A percentile compares a stretch with the other conserved stretches of the same genome.
Evolutionary conservation across 2,113 vertebrate species (phyloP).

Genomic region (Chloebia gouldiae): DNA sequence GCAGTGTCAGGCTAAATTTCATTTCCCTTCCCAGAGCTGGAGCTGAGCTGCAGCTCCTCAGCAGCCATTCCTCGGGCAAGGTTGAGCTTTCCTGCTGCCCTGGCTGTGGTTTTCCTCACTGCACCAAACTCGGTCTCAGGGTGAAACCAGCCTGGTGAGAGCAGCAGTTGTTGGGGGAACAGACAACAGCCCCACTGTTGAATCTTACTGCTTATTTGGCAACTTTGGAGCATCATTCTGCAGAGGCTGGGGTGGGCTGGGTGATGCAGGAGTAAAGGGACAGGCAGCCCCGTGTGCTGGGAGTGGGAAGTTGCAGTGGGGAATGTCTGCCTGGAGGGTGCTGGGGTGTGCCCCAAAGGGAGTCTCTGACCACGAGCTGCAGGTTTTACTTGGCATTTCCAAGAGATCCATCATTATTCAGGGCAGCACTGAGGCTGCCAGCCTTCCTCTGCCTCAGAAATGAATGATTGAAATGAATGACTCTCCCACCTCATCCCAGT

Average conservation of each 20-base stretch:
- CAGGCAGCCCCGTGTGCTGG: neutral
- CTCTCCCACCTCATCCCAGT: neutral
- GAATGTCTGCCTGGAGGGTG: neutral
- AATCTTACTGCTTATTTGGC: neutral
- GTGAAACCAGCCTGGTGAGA: neutral
- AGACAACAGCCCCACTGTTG: neutral
- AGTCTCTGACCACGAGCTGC: neutral
- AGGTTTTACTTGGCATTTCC: conserved; percentile 43
- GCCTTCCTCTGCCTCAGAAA: conserved; percentile 15
- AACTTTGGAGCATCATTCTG: rapidly evolving
- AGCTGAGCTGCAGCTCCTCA: neutral
- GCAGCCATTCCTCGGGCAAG: neutral
- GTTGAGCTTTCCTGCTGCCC: neutral
- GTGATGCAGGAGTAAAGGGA: neutral
- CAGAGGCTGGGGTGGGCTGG: neutral
- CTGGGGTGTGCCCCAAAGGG: conserved; percentile 31
- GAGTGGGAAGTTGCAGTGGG: neutral
- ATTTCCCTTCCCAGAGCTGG: neutral
- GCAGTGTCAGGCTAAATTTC: neutral
- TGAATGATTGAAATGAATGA: conserved; percentile 39
- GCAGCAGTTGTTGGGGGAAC: neutral
- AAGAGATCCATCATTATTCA: conserved; percentile 60
- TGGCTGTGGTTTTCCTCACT: neutral
- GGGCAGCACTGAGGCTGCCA: conserved; percentile 11
- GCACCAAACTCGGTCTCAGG: neutral